Base-by-base conservation (phyloP, 2,797 vertebrate genomes). In the Bryconaethiops microstoma region DNA sequence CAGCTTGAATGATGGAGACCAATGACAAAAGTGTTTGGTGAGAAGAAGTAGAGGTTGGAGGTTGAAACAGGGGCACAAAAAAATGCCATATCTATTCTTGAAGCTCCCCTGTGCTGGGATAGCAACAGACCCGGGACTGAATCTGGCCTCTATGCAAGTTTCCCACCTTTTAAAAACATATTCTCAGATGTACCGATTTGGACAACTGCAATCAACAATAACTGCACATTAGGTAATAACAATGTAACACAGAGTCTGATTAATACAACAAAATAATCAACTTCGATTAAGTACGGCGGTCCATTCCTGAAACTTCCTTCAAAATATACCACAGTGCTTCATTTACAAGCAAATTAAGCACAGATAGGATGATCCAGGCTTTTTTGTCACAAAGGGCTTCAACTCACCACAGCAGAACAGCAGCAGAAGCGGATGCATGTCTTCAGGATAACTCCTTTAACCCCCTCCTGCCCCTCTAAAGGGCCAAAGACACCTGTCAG, bases 361-460 rank as follows among this genome's bases (percentile, higher is more conserved):
- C 7, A 7, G 19, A 17, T 16, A 57, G 52, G n/a, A 21, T 62
- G 19, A n/a, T 64, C 23, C 59, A 55, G 10, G 23, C 35, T 14
- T 17, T 54, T 45, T 6, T 35, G 25, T 23, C 17, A 59, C 8
- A 55, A 48, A 45, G 17, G 14, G 16, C 55, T 60, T 67, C 23
- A 12, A 92, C 93, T 93, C 64, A 95, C 94, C 92, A 80, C 83
- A 91, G 70, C 92, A 7, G 59, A 94, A 84, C 75, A 86, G 63
- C 10, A 91, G 8, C 69, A 92, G 86, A 2, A 88, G 70, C 76
- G 86, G 78, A 74, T 29, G 86, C 93, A 94, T 95, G 84, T 90
- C 87, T 80, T 68, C 9, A 78, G 85, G 84, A 82, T 35, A 45
- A 78, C 42, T 84, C 50, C 78, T 62, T 64, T 19, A 64, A 17